Conservation (phyloP, 2,113 vertebrate genomes). For the Ceyx cyanopectus region DNA sequence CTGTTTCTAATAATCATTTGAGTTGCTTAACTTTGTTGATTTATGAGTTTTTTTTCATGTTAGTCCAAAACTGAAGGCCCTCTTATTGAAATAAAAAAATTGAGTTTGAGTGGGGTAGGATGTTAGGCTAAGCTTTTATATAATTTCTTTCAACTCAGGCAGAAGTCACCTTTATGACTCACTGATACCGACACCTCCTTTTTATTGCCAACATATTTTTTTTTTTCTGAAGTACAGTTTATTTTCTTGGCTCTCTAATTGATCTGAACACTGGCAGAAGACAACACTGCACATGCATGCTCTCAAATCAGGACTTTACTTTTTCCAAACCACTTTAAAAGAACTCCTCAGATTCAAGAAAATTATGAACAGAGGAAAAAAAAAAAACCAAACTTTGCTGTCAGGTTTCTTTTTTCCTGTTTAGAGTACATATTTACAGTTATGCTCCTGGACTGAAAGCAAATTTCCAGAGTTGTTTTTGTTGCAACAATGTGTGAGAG, state of each 20-base stretch:
- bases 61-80: slow-evolving; percentile 24
- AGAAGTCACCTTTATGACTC: neutral
- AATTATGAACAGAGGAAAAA: neutral
- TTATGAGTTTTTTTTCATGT: slow-evolving; percentile 2
- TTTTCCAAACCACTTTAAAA: slow-evolving; percentile 16
- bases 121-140: neutral
- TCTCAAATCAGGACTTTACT: neutral
- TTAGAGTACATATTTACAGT: neutral
- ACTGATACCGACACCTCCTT: neutral
- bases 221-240: slow-evolving; percentile 2
- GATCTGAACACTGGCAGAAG: neutral
- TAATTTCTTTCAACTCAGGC: neutral
- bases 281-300: neutral
- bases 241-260: slow-evolving; percentile 4
- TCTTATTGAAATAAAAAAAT: slow-evolving; percentile 7
- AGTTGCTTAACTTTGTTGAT: slow-evolving; percentile 5
- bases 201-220: neutral
- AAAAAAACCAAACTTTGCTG: neutral
- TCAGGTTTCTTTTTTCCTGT: neutral
- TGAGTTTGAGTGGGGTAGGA: neutral
- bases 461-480: neutral
- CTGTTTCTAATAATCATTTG: slow-evolving; percentile 52
- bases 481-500: neutral
- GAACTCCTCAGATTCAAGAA: neutral
- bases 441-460: neutral